A percentile compares a stretch with the other conserved stretches of the same genome.
Evolutionary conservation across 1,140 invertebrate species (phyloP).

Genomic region (Campoletis sonorensis): DNA sequence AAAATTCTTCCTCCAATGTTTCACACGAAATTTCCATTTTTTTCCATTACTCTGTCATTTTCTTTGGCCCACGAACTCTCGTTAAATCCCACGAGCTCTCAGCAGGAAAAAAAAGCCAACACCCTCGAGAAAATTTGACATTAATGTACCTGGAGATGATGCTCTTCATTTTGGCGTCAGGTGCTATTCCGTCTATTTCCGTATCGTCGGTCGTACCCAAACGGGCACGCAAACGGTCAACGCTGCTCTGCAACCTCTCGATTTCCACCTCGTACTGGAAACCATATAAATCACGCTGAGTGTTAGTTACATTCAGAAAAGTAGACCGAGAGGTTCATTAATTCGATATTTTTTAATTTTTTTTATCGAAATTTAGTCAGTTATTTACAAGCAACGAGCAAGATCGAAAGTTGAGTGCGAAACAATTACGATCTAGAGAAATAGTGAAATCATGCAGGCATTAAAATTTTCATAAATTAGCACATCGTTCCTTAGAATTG

Average conservation of each 20-base stretch:
- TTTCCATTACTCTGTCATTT: too few species aligned
- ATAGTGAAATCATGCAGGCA: not conserved
- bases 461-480: not conserved
- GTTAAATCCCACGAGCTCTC: too few species aligned
- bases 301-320: conserved; percentile 71
- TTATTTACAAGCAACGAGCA: conserved; percentile 44
- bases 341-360: not conserved
- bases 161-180: conserved; percentile 87
- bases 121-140: conserved; percentile 25
- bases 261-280: conserved; percentile 86
- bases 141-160: conserved; percentile 84
- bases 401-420: not conserved
- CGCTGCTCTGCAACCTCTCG: conserved; percentile 85
- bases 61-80: not conserved
- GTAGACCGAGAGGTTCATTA: not conserved
- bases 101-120: conserved; percentile 17
- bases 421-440: not conserved
- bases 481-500: too few species aligned
- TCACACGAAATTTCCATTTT: too few species aligned
- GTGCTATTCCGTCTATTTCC: conserved; percentile 77
- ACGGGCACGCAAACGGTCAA: conserved; percentile 82
- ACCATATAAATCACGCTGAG: conserved; percentile 60
- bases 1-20: too few species aligned
- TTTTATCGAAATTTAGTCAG: conserved; percentile 45
- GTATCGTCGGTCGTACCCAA: conserved; percentile 73